These are phyloP conservation scores for Pyxicephalus adspersus DNA, from an alignment of 2,113 vertebrate species.

Conservation along the genomic window DNA sequence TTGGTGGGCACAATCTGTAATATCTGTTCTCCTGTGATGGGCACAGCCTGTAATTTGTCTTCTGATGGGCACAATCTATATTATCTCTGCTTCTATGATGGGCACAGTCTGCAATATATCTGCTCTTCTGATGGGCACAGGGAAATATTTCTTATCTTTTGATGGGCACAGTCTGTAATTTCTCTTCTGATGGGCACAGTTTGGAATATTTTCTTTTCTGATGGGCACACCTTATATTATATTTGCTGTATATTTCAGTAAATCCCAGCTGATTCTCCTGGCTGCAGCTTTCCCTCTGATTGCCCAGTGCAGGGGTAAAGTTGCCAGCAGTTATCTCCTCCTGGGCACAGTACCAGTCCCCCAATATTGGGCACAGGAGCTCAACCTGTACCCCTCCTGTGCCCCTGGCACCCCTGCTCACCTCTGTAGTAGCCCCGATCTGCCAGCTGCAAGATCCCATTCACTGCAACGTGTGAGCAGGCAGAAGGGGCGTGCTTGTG, in stretches of 20 bases:
- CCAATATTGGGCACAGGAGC: background rate
- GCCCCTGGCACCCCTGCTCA: background rate
- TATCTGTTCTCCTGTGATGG: too few relatives aligned
- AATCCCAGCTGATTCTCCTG: too few relatives aligned
- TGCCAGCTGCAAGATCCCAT: background rate
- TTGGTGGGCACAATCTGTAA: too few relatives aligned
- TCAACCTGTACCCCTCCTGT: background rate
- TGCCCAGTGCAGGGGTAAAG: too few relatives aligned
- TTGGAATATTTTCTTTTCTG: too few relatives aligned
- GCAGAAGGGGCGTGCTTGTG: background rate
- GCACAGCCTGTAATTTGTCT: too few relatives aligned
- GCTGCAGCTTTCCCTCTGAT: too few relatives aligned
- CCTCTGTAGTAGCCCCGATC: background rate
- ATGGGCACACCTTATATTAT: background rate
- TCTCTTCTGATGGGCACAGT: background rate
- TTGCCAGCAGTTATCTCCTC: too few relatives aligned
- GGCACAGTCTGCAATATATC: too few relatives aligned
- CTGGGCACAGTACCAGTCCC: background rate
- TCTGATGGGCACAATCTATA: background rate
- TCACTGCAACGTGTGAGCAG: background rate
- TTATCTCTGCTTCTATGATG: too few relatives aligned
- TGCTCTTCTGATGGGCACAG: background rate
- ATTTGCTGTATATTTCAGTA: too few relatives aligned
- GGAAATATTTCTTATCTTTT: too few relatives aligned
- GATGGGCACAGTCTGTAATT: background rate